Evolutionary conservation across 2,888 invertebrate species (phyloP).

Genomic region (Scrobipalpa atriplicella): DNA sequence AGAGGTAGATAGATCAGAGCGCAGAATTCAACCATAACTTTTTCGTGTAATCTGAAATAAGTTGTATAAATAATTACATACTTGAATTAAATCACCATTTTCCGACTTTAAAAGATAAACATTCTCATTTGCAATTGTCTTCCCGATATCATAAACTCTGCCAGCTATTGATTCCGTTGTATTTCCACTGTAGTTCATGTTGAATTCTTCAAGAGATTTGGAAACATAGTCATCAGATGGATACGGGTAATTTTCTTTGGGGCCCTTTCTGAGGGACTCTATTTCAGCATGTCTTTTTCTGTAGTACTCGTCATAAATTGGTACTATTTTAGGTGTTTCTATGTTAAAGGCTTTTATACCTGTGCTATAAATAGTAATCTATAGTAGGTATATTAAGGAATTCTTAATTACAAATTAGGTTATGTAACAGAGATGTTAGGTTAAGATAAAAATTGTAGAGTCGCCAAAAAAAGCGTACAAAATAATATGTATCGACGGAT

Average conservation of each 20-base stretch:
- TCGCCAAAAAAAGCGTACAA: too few species aligned
- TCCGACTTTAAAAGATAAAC: conserved; percentile 7
- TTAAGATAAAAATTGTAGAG: too few species aligned
- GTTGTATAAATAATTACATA: too few species aligned
- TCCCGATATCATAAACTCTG: not conserved
- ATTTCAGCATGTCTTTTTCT: not conserved
- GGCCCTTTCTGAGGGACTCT: not conserved
- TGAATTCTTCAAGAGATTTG: not conserved
- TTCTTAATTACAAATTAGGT: too few species aligned
- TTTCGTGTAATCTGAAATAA: too few species aligned
- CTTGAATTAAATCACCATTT: not conserved
- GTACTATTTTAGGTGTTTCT: not conserved
- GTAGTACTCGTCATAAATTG: not conserved
- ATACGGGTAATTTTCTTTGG: not conserved
- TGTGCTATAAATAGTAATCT: not conserved
- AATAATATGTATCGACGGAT: too few species aligned
- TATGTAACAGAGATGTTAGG: too few species aligned
- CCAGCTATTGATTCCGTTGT: not conserved
- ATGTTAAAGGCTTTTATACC: not conserved
- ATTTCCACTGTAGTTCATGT: not conserved
- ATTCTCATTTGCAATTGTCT: not conserved
- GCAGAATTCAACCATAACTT: too few species aligned
- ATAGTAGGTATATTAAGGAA: too few species aligned
- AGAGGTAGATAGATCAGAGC: too few species aligned
- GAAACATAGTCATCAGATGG: not conserved